Evolutionary conservation across 1,140 invertebrate genomes (phyloP).

Genomic region (Drosophila setifemur): DNA sequence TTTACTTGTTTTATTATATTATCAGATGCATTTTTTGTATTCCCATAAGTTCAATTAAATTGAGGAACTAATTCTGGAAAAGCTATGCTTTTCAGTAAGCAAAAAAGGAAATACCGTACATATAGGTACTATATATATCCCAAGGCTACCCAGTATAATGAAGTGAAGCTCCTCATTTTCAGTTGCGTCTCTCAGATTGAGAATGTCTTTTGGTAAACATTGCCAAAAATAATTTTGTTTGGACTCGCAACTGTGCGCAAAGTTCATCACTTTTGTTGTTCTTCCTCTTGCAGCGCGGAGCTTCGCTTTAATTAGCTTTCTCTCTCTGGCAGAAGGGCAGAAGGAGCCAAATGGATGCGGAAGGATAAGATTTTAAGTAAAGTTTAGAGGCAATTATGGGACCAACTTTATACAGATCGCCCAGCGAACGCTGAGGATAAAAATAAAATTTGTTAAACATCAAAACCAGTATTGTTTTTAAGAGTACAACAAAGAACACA

Average conservation of each 20-base stretch:
- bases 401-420: background rate
- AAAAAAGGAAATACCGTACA: too few relatives aligned
- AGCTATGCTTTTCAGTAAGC: too few relatives aligned
- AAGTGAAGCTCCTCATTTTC: background rate
- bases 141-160: background rate
- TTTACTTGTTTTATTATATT: too few relatives aligned
- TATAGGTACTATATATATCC: background rate
- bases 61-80: too few relatives aligned
- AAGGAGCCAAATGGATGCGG: background rate
- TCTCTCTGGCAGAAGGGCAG: background rate
- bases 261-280: constrained; percentile 2
- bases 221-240: constrained; percentile 13
- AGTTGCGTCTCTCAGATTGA: background rate
- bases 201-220: constrained; percentile 3
- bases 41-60: too few relatives aligned
- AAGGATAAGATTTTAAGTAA: background rate
- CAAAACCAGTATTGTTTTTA: too few relatives aligned
- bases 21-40: too few relatives aligned
- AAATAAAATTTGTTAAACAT: too few relatives aligned
- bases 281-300: background rate
- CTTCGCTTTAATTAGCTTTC: constrained; percentile 12
- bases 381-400: background rate
- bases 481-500: too few relatives aligned
- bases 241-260: constrained; percentile 8
- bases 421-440: background rate